Conservation (phyloP, 1,140 invertebrate species). For the Aphis craccivora region DNA sequence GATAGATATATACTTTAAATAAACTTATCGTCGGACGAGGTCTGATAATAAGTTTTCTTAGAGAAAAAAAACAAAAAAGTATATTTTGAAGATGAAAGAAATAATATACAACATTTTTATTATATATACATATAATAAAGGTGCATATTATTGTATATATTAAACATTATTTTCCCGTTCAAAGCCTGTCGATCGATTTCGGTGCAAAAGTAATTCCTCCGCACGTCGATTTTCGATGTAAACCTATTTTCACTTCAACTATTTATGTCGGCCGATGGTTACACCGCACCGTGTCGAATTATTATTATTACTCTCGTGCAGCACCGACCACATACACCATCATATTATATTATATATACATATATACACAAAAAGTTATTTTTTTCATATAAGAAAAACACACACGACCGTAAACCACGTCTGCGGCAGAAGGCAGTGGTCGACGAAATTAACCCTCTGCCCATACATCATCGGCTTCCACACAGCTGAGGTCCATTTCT, state of each 20-base stretch:
- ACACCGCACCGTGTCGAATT: not conserved
- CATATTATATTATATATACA: not conserved
- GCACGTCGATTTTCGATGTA: not conserved
- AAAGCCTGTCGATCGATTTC: not conserved
- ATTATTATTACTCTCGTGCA: not conserved
- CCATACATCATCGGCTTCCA: not conserved
- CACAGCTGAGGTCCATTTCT: slow-evolving; percentile 5
- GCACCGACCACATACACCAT: not conserved
- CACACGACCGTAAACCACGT: not conserved
- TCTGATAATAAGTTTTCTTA: slow-evolving; percentile 4
- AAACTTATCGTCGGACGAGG: not conserved
- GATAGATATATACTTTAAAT: not conserved
- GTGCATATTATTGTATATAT: not conserved
- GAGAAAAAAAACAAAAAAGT: not conserved
- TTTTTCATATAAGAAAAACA: not conserved
- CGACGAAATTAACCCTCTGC: not conserved
- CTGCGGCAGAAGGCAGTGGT: not conserved
- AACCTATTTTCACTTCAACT: not conserved
- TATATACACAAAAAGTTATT: not conserved
- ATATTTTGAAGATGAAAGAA: slow-evolving; percentile 23
- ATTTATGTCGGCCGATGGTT: not conserved
- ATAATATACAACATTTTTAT: not conserved
- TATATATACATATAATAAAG: not conserved
- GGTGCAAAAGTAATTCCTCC: not conserved
- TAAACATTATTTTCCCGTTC: not conserved